Evolutionary conservation across 2,797 vertebrate genomes (phyloP), one percentile per base, ranked within the genome.

Genomic region (Amphiprion clarkii): DNA sequence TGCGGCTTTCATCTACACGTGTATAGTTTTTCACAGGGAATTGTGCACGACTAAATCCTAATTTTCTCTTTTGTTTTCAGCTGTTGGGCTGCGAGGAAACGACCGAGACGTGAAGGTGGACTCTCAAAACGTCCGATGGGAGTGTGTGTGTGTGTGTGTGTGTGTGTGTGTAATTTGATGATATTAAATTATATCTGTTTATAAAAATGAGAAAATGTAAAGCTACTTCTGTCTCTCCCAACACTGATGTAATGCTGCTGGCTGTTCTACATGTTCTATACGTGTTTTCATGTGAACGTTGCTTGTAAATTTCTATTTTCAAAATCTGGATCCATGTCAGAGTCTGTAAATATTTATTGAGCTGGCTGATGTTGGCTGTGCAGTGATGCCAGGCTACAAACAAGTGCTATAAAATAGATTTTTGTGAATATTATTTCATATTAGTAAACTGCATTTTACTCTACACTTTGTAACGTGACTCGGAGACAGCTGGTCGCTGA

Each of bases 31-130:
- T 54, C 2, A 48, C 19, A 29, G 36, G 19, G 19, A 72, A 23
- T 6, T 60, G n/a, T 75, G 23, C 55, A 67, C 16, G 1, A 81
- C 53, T 82, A 73, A 85, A 88, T 29, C 49, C n/a, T 31, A 40
- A 27, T 61, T 25, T 83, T 74, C 51, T 65, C 31, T 72, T 9
- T 69, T 73, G 55, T 71, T 89, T 85, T 49, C 82, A 89, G 87
- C 59, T 78, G 51, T 52, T 75, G 40, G 62, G 46, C 61, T 77
- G 58, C n/a, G 52, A 78, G 46, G 72, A 71, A 52, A 17, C 59
- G 19, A 68, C 59, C 44, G 12, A 66, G 17, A 70, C 25, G 16
- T 59, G 62, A 69, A 27, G 14, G 31, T 53, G 69, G 80, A 83
- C 39, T 64, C 57, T 57, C 49, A 62, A 31, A 66, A 61, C 75